Base-by-base conservation (phyloP, 2,797 vertebrate species). In the Onychomys torridus region DNA sequence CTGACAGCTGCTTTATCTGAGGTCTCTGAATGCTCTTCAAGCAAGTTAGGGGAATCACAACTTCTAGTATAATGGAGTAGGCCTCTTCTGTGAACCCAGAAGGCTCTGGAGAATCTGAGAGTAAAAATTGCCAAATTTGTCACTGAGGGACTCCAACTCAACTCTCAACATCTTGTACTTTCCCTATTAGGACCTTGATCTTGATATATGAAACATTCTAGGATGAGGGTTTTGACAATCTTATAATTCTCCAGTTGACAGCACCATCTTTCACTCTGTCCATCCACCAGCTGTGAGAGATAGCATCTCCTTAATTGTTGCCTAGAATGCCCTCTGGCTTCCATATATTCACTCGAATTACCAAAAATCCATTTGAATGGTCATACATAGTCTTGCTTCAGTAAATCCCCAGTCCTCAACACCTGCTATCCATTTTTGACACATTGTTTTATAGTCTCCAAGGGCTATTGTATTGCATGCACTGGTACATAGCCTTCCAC, bases 381-480 rank as follows among this genome's bases (percentile, higher is more conserved):
- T 83, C n/a, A 84, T 55, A 86, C n/a, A 84, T 61, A 86, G 89
- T 59, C 43, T 90, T 83, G 63, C 65, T 61, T 91, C n/a, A 77
- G 10, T n/a, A 73, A 89, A 55, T 73, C 65, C 77, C 27, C 59
- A 17, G 23, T 13, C 40, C 16, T 27, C 40, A 79, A 86, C 69
- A 83, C 37, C 3, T 63, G 16, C 69, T 37, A 46, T 49, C 46
- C 63, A 8, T 40, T 32, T 57, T 78, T 49, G 59, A 59, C 25
- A 76, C 40, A 5, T 43, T 6, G n/a, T 37, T 40, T 82, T 34
- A 3, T 17, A 13, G 3, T 69, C 77, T 63, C 92, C 4, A 21
- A 52, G 81, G 81, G 57, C 55, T 61, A 89, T 55, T 5, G 9
- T 16, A 40, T 3, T 12, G 11, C 23, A 43, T 0, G 59, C 79